Evolutionary conservation across 2,888 invertebrate species (phyloP), one percentile per base, ranked within the genome.

Genomic region (Callimorpha dominula): DNA sequence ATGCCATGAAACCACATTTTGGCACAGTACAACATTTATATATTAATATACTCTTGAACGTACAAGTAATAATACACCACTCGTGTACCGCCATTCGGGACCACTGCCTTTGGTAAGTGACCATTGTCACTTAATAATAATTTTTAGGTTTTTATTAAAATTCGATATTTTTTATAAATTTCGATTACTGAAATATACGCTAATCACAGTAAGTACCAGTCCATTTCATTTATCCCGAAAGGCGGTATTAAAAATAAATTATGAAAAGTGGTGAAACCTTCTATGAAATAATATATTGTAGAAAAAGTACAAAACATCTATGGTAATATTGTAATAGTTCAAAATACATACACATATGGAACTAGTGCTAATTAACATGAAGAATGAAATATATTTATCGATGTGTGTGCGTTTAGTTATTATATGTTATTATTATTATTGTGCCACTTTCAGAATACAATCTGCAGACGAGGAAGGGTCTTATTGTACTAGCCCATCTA

Each of bases 281-380:
- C 54, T 20, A 64, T n/a, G 54, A 52, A 42, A 43, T 31, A 42
- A 43, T 31, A 76, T 62, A 68, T 52, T 31, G 72, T 81, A 82
- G 72, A 81, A 81, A 76, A 81, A 79, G 81, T 81, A 81, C 69
- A 82, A 81, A 81, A 80, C 71, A 73, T 69, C 74, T 69, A 72
- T 17, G 17, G 11, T 11, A 70, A 70, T 68, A 50, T 64, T 70
- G 69, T 66, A 71, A 74, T 31, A 74, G 65, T 72, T 72, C 68
- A 50, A 62, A 49, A 75, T n/a, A 71, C 70, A 64, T 50, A 50
- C 49, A 76, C 12, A 20, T 60, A 31, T 60, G 60, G 68, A 54
- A 67, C 65, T 4, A 69, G 68, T 67, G 11, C 63, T 73, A 68
- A 64, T 40, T 68, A 50, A 68, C 60, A 74, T 57, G 65, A 68